Evolutionary conservation across 2,113 vertebrate genomes (phyloP), one percentile per base, ranked within the genome.

Genomic region (Callaeas wilsoni): DNA sequence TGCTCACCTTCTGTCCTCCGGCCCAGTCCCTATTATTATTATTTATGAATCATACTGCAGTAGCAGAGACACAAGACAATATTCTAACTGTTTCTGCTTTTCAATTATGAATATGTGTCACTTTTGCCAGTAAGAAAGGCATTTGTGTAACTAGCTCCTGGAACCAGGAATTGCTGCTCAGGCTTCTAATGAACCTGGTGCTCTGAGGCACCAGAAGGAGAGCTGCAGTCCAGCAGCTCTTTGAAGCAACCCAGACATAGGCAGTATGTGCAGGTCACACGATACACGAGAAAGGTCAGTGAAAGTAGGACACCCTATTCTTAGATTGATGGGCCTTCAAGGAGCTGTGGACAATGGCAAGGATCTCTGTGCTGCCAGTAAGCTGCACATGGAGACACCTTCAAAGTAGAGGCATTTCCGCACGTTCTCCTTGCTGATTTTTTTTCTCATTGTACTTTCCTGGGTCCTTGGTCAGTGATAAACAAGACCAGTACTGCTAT

Each of bases 251-350:
- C 60, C 82, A 91, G 85, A 93, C 73, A 46, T 4, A 84, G 56
- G 20, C 80, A 92, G 80, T 42, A 84, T 86, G 90, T 78, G 69
- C 73, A 75, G 80, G 79, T 88, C 79, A 71, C 44, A 50, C 16
- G 1, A 77, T 59, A 70, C 60, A 78, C 0, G 3, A 94, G 85
- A 92, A 84, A 93, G 88, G 92, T 83, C 82, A 88, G 20, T n/a
- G 44, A 64, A 95, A 95, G 71, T 81, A 95, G 89, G 80, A 56
- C 71, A 70, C 35, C 69, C 71, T 78, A n/a, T 75, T 82, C 76
- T 81, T 56, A 89, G 84, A 94, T 59, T 92, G 76, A 90, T 91
- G 76, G 84, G 71, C 64, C 84, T 93, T 95, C 91, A 84, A 91
- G 93, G 68, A 94, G 69, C 47, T 64, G 47, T 32, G 46, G 94